Percentiles rank a stretch among this genome's conserved stretches.
Conservation (phyloP, 2,797 vertebrate genomes). For the Benthosema pterotum region DNA sequence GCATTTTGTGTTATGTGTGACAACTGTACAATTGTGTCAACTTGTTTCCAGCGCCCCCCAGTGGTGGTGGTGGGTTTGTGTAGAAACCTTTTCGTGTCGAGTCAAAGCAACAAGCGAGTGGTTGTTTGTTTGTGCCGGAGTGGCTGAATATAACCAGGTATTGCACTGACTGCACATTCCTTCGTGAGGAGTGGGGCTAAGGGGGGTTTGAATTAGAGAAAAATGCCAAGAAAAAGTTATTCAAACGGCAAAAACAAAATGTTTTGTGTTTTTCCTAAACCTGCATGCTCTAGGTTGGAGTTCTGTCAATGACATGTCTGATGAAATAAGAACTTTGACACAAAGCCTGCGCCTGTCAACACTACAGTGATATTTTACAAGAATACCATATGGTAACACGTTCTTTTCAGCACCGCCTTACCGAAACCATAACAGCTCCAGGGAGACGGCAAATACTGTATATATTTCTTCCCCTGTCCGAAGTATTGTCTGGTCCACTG, state of each 20-base stretch:
- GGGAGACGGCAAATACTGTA: not conserved
- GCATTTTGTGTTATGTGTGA: slow-evolving; percentile 36
- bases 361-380: too few relatives aligned
- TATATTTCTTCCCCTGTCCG: slow-evolving; percentile 1
- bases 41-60: too few relatives aligned
- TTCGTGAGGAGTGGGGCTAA: too few relatives aligned
- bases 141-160: too few relatives aligned
- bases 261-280: slow-evolving; percentile 60
- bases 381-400: too few relatives aligned
- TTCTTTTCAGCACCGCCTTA: too few relatives aligned
- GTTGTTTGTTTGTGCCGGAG: too few relatives aligned
- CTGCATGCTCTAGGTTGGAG: slow-evolving; percentile 67
- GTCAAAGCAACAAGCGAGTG: slow-evolving; percentile 19
- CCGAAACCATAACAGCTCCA: not conserved
- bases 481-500: slow-evolving; percentile 47
- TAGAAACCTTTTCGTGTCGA: slow-evolving; percentile 44
- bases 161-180: too few relatives aligned
- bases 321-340: slow-evolving; percentile 3
- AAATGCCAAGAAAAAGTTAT: slow-evolving; percentile 40
- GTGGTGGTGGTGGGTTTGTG: slow-evolving; percentile 2
- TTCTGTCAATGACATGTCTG: not conserved
- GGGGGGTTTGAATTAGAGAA: not conserved
- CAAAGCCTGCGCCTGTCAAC: too few relatives aligned
- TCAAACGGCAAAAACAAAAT: slow-evolving; percentile 65
- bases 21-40: slow-evolving; percentile 54